Evolutionary conservation across 2,113 vertebrate species (phyloP), one percentile per base, ranked within the genome.

Genomic region (Notothenia rossii): DNA sequence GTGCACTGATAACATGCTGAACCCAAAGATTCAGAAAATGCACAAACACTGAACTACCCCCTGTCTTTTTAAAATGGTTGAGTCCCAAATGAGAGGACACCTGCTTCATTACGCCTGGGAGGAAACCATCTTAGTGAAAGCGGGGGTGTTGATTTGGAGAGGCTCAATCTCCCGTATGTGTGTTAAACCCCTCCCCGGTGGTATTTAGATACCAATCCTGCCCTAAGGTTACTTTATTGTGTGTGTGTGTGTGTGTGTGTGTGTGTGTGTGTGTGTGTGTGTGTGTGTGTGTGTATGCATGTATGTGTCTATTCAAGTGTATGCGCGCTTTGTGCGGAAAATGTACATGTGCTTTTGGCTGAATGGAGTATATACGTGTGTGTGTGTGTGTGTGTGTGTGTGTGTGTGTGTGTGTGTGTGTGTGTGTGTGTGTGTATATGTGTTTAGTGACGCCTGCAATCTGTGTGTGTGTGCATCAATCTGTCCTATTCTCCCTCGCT

Each of bases 161-260:
- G 3, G 12, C 49, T 10, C 40, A 14, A 36, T 36, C 36, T 36
- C 36, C 36, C 36, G 13, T 25, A 14, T 59, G 72, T 29, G 22
- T 48, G 36, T 71, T 43, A 18, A 55, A 13, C 53, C 5, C 51
- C 25, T 75, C 45, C 4, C 25, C 0, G 13, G 40, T 73, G 2
- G 25, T 73, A 74, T 83, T 79, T 77, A 69, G 33, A 76, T 25
- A 82, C 49, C 17, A 33, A 45, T 55, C 12, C 59, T 77, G 72
- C 73, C 68, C 73, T 58, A 61, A 70, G 59, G 56, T n/a, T n/a
- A n/a, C n/a, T n/a, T n/a, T n/a, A n/a, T n/a, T n/a, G n/a, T n/a
- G n/a, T n/a, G n/a, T n/a, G n/a, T n/a, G n/a, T n/a, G n/a, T n/a
- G n/a, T n/a, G n/a, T n/a, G n/a, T n/a, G n/a, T n/a, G n/a, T 49